Evolutionary conservation across 2,113 vertebrate species (phyloP).

Genomic region (Ceratotherium simum): DNA sequence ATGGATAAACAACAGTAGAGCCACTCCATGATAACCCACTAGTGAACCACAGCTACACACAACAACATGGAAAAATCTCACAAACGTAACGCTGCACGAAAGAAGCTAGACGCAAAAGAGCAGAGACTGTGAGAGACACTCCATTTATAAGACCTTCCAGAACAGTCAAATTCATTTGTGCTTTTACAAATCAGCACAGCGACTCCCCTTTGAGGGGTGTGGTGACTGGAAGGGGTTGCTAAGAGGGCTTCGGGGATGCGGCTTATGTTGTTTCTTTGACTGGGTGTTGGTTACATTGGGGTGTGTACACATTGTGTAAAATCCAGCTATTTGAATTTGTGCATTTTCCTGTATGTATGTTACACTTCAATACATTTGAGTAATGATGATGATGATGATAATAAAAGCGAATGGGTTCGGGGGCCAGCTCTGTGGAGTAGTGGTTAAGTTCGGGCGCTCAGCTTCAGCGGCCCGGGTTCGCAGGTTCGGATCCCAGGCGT

Average conservation of each 20-base stretch:
- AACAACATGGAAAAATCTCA: neutral
- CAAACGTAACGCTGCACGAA: neutral
- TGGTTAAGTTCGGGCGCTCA: no score
- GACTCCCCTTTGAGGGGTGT: rapidly evolving
- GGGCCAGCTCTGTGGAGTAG: no score
- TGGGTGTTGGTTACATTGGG: neutral
- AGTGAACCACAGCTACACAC: neutral
- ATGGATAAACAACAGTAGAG: no score
- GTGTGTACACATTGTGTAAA: neutral
- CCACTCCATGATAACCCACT: rapidly evolving
- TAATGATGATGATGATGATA: neutral
- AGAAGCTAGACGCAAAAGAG: neutral
- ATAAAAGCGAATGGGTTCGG: neutral
- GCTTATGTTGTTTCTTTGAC: neutral
- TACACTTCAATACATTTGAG: neutral
- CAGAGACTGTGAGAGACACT: neutral
- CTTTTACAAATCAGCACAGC: neutral
- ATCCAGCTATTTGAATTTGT: neutral
- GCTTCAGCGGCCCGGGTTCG: no score
- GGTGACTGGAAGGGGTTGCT: neutral
- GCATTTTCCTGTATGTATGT: neutral
- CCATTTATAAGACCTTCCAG: neutral
- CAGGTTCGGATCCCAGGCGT: no score
- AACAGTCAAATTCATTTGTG: no score
- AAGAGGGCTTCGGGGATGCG: neutral